Percentiles rank a stretch among this genome's conserved stretches.
These are phyloP conservation scores for Epicauta chinensis DNA, from an alignment of 1,140 invertebrate genomes.

Conservation along the genomic window DNA sequence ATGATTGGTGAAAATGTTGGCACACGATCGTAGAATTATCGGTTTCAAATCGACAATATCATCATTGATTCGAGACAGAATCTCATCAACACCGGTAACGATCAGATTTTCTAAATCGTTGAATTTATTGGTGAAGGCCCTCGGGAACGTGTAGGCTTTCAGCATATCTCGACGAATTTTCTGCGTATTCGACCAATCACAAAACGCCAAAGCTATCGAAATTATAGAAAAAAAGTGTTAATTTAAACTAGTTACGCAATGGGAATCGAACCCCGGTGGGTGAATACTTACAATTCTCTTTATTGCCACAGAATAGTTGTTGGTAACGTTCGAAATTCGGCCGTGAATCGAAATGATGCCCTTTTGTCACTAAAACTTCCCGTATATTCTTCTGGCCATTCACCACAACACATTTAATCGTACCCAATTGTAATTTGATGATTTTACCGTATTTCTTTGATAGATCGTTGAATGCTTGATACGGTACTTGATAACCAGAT, in stretches of 20 bases:
- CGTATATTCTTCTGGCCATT: slow-evolving; percentile 57
- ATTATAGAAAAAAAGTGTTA: neutral
- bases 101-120: slow-evolving; percentile 55
- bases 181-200: slow-evolving; percentile 77
- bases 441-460: slow-evolving; percentile 49
- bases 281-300: slow-evolving; percentile 61
- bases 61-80: slow-evolving; percentile 34
- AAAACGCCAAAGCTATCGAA: slow-evolving; percentile 77
- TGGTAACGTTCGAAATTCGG: slow-evolving; percentile 60
- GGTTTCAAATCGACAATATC: slow-evolving; percentile 51
- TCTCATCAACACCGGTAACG: slow-evolving; percentile 36
- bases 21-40: slow-evolving; percentile 57
- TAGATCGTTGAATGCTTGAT: slow-evolving; percentile 55
- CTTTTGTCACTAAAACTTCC: slow-evolving; percentile 56
- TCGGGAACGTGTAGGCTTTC: slow-evolving; percentile 65
- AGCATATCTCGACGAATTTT: slow-evolving; percentile 70
- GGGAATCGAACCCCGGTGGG: too few species aligned
- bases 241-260: too few species aligned
- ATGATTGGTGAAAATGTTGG: slow-evolving; percentile 76
- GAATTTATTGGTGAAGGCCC: slow-evolving; percentile 61
- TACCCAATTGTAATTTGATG: slow-evolving; percentile 54
- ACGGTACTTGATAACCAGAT: slow-evolving; percentile 55
- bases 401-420: slow-evolving; percentile 54
- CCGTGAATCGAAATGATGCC: slow-evolving; percentile 56
- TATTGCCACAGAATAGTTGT: slow-evolving; percentile 57